These are phyloP conservation scores for Rhinolophus sinicus DNA, from an alignment of 2,113 vertebrate species.

Conservation along the genomic window DNA sequence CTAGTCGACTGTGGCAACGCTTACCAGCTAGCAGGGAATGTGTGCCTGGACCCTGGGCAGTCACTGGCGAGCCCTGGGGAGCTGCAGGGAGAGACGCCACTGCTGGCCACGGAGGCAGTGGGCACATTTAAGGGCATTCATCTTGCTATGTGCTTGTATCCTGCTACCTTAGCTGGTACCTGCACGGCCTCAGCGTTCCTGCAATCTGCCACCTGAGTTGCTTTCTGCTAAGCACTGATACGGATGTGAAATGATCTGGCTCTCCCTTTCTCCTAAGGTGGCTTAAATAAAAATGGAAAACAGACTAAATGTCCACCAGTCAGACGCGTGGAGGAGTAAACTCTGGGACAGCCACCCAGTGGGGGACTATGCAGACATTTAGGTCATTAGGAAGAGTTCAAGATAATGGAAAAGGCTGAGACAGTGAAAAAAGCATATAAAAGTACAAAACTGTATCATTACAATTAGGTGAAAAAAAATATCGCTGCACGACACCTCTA, in stretches of 20 bases:
- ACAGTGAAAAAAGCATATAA: neutral
- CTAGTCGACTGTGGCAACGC: too few relatives aligned
- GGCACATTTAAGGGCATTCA: neutral
- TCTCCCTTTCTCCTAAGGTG: neutral
- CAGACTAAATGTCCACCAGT: neutral
- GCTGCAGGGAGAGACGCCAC: fast-evolving
- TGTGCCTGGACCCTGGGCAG: fast-evolving
- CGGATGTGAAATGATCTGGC: neutral
- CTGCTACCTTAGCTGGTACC: too few relatives aligned
- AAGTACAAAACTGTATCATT: neutral
- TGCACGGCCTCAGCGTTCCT: neutral
- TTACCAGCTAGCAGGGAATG: neutral
- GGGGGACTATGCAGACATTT: neutral
- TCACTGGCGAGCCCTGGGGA: fast-evolving
- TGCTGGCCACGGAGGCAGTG: fast-evolving
- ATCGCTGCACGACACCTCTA: neutral
- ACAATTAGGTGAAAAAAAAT: neutral
- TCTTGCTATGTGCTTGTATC: neutral
- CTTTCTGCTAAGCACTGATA: neutral
- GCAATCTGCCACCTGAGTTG: neutral
- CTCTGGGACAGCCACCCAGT: neutral
- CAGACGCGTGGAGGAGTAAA: neutral
- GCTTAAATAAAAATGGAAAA: neutral
- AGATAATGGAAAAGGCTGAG: neutral
- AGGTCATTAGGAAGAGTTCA: neutral